A percentile compares a stretch with the other conserved stretches of the same genome.
Evolutionary conservation across 2,888 invertebrate species (phyloP).

Genomic region (Heteropelma amictum): DNA sequence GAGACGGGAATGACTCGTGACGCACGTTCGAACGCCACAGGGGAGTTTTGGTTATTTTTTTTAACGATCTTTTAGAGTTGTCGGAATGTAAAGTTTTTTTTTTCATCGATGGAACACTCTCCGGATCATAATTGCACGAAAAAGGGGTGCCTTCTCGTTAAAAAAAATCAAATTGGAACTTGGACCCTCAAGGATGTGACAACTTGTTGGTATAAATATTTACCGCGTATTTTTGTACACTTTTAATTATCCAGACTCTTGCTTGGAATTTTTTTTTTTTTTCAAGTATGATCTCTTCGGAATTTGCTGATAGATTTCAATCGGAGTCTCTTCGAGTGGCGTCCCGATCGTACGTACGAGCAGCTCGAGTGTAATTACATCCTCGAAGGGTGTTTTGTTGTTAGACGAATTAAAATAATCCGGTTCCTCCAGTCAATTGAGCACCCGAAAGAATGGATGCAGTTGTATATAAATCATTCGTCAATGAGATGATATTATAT

Average conservation of each 20-base stretch:
- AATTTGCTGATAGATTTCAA: not conserved
- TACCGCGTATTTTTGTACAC: too few species aligned
- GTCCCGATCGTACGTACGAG: constrained; percentile 3
- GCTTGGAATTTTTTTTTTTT: not conserved
- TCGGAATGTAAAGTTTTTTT: too few species aligned
- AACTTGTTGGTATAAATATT: too few species aligned
- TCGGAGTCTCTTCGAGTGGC: not conserved
- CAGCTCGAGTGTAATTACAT: constrained; percentile 9
- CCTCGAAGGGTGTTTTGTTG: constrained; percentile 23
- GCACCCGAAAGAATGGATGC: constrained; percentile 38
- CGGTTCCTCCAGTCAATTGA: constrained; percentile 52
- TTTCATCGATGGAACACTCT: too few species aligned
- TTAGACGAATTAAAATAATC: constrained; percentile 41
- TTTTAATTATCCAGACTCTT: too few species aligned
- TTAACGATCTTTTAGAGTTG: not conserved
- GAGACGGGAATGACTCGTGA: not conserved
- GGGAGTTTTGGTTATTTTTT: not conserved
- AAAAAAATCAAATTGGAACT: too few species aligned
- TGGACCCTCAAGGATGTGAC: too few species aligned
- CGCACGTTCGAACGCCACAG: not conserved
- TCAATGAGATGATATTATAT: constrained; percentile 26
- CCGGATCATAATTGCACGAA: too few species aligned
- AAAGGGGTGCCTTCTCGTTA: too few species aligned
- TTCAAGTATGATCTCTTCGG: not conserved
- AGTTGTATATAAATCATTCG: constrained; percentile 18